phyloP scores from a whole-genome alignment of 2,888 invertebrate species.

The Lasioglossum marginatum region DNA sequence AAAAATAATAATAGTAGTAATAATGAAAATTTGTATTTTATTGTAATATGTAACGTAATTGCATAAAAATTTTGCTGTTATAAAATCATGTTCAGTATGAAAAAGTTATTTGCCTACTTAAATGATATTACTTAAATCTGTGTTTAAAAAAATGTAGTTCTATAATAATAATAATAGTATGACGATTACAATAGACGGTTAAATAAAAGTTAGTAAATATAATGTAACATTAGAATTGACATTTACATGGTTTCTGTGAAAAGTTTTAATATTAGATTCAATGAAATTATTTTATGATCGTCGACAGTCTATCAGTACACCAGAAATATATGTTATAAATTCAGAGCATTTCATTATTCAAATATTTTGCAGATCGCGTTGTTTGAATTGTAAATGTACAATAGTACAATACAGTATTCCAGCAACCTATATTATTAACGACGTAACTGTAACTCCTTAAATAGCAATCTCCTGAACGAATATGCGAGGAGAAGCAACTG shows the following conservation, averaged over 20 bases:
- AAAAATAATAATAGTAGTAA: no score
- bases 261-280: not conserved
- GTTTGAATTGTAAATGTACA: not conserved
- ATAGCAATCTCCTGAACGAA: slow-evolving; percentile 30
- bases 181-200: not conserved
- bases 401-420: not conserved
- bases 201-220: not conserved
- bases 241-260: no score
- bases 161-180: not conserved
- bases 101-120: not conserved
- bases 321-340: not conserved
- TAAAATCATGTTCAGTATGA: not conserved
- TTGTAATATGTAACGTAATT: not conserved
- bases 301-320: not conserved
- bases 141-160: no score
- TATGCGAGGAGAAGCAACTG: not conserved
- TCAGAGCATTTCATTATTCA: not conserved
- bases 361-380: not conserved
- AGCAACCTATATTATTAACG: slow-evolving; percentile 15
- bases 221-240: not conserved
- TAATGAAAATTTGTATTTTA: no score
- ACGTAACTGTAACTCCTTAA: slow-evolving; percentile 35
- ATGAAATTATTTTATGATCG: not conserved
- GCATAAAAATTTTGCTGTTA: not conserved
- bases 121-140: not conserved